A percentile compares a stretch with the other conserved stretches of the same genome.
phyloP scores from a whole-genome alignment of 2,113 vertebrate genomes.

The Pagrus major region DNA sequence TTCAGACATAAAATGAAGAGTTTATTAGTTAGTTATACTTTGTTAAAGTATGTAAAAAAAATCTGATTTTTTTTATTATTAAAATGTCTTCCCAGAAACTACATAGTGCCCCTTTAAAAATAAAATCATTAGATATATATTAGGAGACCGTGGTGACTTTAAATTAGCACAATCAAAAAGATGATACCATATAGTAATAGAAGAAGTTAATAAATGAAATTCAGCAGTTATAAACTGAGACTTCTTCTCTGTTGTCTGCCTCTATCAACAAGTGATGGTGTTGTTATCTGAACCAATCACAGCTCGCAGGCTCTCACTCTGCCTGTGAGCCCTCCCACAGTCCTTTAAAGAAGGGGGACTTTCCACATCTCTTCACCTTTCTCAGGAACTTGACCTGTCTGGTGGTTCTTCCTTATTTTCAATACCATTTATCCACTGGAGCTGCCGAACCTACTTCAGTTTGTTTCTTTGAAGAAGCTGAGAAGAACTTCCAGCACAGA shows the following conservation, averaged over 20 bases:
- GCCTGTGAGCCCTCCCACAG: slow-evolving; percentile 6
- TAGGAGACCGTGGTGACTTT: background rate
- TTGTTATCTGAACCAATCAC: slow-evolving; percentile 66
- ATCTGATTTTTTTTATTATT: too few species aligned
- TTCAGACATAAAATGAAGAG: too few species aligned
- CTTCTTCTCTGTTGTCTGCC: slow-evolving; percentile 54
- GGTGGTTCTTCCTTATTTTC: slow-evolving; percentile 23
- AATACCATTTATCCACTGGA: background rate
- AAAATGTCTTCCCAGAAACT: too few species aligned
- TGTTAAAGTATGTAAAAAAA: too few species aligned
- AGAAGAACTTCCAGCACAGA: slow-evolving; percentile 25
- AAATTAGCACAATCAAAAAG: background rate
- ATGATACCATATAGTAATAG: background rate
- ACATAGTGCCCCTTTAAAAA: too few species aligned
- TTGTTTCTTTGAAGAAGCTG: slow-evolving; percentile 8
- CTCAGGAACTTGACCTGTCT: slow-evolving; percentile 28
- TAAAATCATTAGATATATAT: too few species aligned
- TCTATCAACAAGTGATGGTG: slow-evolving; percentile 76
- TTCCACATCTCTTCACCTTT: slow-evolving; percentile 38
- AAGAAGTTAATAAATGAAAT: background rate
- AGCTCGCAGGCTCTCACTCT: background rate
- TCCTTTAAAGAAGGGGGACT: background rate
- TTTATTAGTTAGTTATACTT: too few species aligned
- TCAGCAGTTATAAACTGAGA: rapidly evolving
- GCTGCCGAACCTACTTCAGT: background rate